A percentile compares a stretch with the other conserved stretches of the same genome.
These are phyloP conservation scores for Paramormyrops hopkinsi DNA, from an alignment of 2,797 vertebrate genomes.

Conservation along the genomic window DNA sequence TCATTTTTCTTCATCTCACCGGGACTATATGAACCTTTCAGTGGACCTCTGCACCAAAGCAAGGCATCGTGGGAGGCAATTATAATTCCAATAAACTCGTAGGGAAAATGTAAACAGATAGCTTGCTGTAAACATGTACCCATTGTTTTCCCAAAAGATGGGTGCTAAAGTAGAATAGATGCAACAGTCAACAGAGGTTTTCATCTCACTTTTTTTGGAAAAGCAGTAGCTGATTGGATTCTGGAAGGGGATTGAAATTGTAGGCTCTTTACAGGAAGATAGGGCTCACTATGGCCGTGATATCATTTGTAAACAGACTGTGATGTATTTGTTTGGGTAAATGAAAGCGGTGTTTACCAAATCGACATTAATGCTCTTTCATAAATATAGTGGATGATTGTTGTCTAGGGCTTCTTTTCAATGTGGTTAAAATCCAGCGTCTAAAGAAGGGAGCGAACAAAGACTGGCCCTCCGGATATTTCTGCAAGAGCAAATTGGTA, in stretches of 20 bases:
- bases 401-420: conserved; percentile 45
- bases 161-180: conserved; percentile 72
- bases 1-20: conserved; percentile 73
- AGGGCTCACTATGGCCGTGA: conserved; percentile 44
- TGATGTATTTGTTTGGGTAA: conserved; percentile 50
- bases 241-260: conserved; percentile 32
- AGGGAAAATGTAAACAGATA: conserved; percentile 68
- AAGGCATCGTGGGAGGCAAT: conserved; percentile 63
- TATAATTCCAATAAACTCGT: conserved; percentile 67
- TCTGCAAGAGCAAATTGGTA: conserved; percentile 46
- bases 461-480: conserved; percentile 40
- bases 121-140: conserved; percentile 51
- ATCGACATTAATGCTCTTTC: conserved; percentile 29
- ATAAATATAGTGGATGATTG: conserved; percentile 31
- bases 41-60: conserved; percentile 59
- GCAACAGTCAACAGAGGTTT: conserved; percentile 61
- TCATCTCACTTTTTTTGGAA: conserved; percentile 51
- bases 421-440: conserved; percentile 34
- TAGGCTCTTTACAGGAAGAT: conserved; percentile 36
- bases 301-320: conserved; percentile 51
- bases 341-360: conserved; percentile 36
- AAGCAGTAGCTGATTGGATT: conserved; percentile 47
- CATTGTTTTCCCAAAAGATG: conserved; percentile 56
- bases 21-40: conserved; percentile 67
- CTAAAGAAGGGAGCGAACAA: conserved; percentile 43